Evolutionary conservation across 2,888 invertebrate genomes (phyloP).

Genomic region (Sepiola atlantica): DNA sequence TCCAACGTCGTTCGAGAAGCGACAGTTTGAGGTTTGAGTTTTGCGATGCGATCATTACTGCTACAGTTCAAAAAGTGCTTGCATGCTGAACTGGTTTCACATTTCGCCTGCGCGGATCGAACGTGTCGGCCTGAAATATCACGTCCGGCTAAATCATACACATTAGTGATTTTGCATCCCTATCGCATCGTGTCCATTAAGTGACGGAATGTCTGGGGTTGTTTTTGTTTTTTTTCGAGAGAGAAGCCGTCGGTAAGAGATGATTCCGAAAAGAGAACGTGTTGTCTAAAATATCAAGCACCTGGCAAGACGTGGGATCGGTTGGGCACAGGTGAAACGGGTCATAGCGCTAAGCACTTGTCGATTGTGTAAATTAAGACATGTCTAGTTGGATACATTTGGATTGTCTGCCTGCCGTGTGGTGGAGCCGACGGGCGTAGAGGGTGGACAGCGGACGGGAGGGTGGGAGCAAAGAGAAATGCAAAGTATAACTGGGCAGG

Average conservation of each 20-base stretch:
- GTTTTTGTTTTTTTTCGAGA: not conserved
- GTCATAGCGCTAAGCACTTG: not conserved
- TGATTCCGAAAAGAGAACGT: not conserved
- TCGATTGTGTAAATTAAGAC: not conserved
- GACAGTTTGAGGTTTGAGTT: not conserved
- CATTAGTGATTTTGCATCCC: not conserved
- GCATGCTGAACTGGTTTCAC: not conserved
- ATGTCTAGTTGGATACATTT: not conserved
- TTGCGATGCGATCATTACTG: not conserved
- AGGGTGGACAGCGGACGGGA: too few species aligned
- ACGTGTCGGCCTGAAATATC: not conserved
- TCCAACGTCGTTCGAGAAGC: not conserved
- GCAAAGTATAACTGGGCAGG: not conserved
- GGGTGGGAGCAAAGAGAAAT: not conserved
- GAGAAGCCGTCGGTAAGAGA: not conserved
- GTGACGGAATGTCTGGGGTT: not conserved
- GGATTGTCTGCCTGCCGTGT: not conserved
- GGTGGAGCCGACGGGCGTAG: too few species aligned
- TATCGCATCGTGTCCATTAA: not conserved
- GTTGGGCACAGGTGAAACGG: not conserved
- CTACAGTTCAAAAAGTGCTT: not conserved
- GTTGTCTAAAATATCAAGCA: constrained; percentile 32
- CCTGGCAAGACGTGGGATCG: not conserved
- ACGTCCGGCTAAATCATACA: not conserved
- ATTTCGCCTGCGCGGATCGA: not conserved